A percentile compares a stretch with the other conserved stretches of the same genome.
These are phyloP conservation scores for Anguilla megastoma DNA, from an alignment of 2,797 vertebrate species.

Conservation along the genomic window DNA sequence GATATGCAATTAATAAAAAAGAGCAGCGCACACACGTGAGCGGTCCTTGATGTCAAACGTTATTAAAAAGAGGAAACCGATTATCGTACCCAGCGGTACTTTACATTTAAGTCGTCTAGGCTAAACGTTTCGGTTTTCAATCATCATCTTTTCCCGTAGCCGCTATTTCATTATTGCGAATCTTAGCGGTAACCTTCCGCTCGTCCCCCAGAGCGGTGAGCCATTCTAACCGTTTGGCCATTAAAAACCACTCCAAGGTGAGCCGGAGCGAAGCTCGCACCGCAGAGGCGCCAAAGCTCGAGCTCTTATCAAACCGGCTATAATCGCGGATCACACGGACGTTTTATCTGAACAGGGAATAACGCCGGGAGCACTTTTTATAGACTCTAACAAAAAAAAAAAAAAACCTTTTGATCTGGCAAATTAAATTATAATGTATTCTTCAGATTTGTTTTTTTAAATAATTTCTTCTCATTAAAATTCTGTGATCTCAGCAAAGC, in stretches of 20 bases:
- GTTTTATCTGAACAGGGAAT: slow-evolving; percentile 4
- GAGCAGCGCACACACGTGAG: background rate
- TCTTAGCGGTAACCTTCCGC: background rate
- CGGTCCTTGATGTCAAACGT: background rate
- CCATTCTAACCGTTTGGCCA: background rate
- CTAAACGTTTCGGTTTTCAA: background rate
- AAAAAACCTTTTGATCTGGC: slow-evolving; percentile 70
- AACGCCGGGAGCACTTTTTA: background rate
- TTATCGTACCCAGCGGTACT: background rate
- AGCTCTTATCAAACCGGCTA: background rate
- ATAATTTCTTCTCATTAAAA: slow-evolving; percentile 63
- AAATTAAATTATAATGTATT: slow-evolving; percentile 79
- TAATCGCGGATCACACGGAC: slow-evolving; percentile 2
- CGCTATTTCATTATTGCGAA: background rate
- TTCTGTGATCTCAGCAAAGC: slow-evolving; percentile 70
- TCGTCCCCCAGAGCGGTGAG: background rate
- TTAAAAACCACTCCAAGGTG: background rate
- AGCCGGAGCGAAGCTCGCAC: background rate
- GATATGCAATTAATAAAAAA: background rate
- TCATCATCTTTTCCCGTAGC: background rate
- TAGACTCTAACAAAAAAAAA: background rate
- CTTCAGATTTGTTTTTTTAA: slow-evolving; percentile 67
- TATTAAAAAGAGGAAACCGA: background rate
- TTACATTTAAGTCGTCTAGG: background rate
- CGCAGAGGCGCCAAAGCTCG: background rate